Conservation (phyloP, 2,113 vertebrate species). For the Burhinus oedicnemus region DNA sequence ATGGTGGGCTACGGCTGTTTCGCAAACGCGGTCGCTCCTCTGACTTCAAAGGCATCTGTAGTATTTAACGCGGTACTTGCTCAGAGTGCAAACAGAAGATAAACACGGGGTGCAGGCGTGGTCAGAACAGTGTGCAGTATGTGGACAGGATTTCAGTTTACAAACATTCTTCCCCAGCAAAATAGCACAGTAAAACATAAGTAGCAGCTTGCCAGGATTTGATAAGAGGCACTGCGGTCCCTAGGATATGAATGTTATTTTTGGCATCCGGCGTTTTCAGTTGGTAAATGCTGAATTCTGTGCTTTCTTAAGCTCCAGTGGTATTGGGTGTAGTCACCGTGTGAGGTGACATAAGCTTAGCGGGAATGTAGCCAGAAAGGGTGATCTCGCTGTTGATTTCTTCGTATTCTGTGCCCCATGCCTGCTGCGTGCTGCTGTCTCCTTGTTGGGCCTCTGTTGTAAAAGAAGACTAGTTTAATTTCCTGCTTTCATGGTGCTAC, state of each 20-base stretch:
- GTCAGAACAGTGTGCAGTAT: rapidly evolving
- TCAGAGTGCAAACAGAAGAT: rapidly evolving
- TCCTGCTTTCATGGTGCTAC: neutral
- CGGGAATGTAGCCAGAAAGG: neutral
- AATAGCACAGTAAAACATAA: rapidly evolving
- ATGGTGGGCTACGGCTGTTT: rapidly evolving
- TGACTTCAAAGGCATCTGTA: rapidly evolving
- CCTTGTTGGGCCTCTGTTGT: neutral
- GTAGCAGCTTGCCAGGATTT: rapidly evolving
- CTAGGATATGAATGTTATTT: rapidly evolving
- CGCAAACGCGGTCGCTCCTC: rapidly evolving
- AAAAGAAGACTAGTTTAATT: neutral
- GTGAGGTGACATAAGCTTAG: rapidly evolving
- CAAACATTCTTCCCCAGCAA: rapidly evolving
- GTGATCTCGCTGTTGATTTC: rapidly evolving
- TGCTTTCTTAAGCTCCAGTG: rapidly evolving
- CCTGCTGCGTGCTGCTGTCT: rapidly evolving
- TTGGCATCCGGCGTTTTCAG: neutral
- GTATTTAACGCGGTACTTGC: rapidly evolving
- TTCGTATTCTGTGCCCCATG: rapidly evolving
- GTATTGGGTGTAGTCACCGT: too few relatives aligned
- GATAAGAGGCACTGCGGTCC: rapidly evolving
- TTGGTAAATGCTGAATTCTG: too few relatives aligned
- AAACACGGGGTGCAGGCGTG: rapidly evolving
- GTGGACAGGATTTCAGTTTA: rapidly evolving